Base-by-base conservation (phyloP, 2,797 vertebrate species). In the Cryptoprocta ferox region DNA sequence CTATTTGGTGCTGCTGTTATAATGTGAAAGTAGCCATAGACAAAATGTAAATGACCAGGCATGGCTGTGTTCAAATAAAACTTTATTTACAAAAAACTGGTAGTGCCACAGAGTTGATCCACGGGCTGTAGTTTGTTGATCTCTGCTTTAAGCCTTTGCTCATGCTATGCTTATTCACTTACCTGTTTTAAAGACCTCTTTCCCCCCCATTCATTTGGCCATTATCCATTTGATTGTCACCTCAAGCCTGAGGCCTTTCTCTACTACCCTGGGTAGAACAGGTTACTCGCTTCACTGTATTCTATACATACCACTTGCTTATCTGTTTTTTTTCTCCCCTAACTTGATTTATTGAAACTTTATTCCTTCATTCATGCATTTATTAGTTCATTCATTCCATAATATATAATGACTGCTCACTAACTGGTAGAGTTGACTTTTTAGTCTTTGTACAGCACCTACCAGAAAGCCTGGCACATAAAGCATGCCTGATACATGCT, bases 11-110 rank as follows among this genome's bases (percentile, higher is more conserved):
- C 11, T 42, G 24, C 18, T 81, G 13, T 71, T 79, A 5, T 26
- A 42, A 45, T 11, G 1, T 39, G 30, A 89, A 95, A 88, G 9
- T 32, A 53, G 39, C 50, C 32, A 53, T 10, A 26, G 75, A 48
- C 14, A 75, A 73, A 86, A 94, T 65, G 10, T 30, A 83, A 91
- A 42, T 63, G 48, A 76, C 61, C 7, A 48, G 70, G 10, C 5
- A n/a, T 16, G 14, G 37, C 18, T 73, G 39, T 59, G 15, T 84
- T 87, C 48, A 66, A 94, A 73, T 92, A 92, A 93, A 95, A 78
- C 84, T 94, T 93, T 95, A 95, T 95, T 96, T 86, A 61, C 3
- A 87, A 84, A 89, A 81, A 81, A 5, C 15, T 75, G 15, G 12
- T 28, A 14, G 35, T 13, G 24, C 79, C 3, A 28, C 13, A 48